These are phyloP conservation scores for Nibea albiflora DNA, from an alignment of 2,113 vertebrate genomes.

Conservation along the genomic window DNA sequence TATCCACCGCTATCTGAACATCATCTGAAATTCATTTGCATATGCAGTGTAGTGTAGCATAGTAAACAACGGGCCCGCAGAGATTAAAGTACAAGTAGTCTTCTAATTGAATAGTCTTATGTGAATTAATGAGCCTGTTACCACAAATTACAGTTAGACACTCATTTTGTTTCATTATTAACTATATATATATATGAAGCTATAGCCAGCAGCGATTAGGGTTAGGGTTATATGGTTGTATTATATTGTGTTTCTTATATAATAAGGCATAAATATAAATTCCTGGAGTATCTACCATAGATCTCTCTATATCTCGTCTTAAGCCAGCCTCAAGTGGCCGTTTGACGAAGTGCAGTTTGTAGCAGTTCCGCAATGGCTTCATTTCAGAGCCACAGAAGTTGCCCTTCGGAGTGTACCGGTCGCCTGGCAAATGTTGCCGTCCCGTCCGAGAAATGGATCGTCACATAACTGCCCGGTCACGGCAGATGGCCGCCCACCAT, in stretches of 20 bases:
- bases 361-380: too few relatives aligned
- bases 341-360: too few relatives aligned
- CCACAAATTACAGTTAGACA: background rate
- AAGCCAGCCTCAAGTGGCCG: too few relatives aligned
- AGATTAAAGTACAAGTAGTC: slow-evolving; percentile 40
- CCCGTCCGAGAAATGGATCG: background rate
- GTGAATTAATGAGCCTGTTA: slow-evolving; percentile 21
- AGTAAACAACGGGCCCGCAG: slow-evolving; percentile 38
- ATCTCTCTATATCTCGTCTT: too few relatives aligned
- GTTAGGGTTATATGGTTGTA: too few relatives aligned
- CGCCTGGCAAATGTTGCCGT: background rate
- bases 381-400: too few relatives aligned
- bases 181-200: background rate
- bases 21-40: slow-evolving; percentile 39
- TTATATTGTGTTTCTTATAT: too few relatives aligned
- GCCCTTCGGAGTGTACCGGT: background rate
- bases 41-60: slow-evolving; percentile 21
- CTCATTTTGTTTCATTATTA: background rate
- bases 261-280: too few relatives aligned
- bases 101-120: slow-evolving; percentile 26
- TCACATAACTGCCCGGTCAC: background rate
- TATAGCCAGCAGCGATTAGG: background rate
- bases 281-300: too few relatives aligned
- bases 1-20: slow-evolving; percentile 36
- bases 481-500: too few relatives aligned